Evolutionary conservation across 2,888 invertebrate genomes (phyloP).

Genomic region (Lysandra coridon): DNA sequence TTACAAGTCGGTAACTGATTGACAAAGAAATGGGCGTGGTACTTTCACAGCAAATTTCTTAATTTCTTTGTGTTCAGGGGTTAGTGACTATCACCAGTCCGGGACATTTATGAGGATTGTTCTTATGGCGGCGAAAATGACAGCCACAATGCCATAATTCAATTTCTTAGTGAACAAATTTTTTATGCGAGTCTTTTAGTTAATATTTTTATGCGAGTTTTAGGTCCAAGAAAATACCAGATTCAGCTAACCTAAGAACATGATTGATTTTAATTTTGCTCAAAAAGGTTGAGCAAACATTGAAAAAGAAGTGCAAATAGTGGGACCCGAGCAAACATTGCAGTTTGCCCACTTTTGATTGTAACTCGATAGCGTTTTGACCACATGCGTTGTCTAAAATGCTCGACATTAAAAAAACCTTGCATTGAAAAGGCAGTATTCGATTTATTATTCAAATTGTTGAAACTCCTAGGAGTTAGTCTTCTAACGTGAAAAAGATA

Average conservation of each 20-base stretch:
- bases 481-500: background rate
- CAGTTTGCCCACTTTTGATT: constrained; percentile 75
- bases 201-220: too few relatives aligned
- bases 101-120: too few relatives aligned
- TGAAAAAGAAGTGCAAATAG: constrained; percentile 25
- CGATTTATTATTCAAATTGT: background rate
- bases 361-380: constrained; percentile 60
- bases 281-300: constrained; percentile 14
- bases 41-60: too few relatives aligned
- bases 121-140: too few relatives aligned
- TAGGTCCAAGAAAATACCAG: background rate
- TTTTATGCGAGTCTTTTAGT: too few relatives aligned
- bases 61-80: too few relatives aligned
- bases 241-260: background rate
- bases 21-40: too few relatives aligned
- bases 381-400: constrained; percentile 43
- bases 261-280: background rate
- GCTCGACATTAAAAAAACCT: constrained; percentile 26
- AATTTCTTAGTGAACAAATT: too few relatives aligned
- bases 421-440: background rate
- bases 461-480: background rate
- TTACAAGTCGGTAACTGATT: too few relatives aligned
- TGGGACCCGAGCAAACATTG: constrained; percentile 65
- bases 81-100: too few relatives aligned
- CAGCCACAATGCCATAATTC: too few relatives aligned